Percentiles rank a stretch among this genome's conserved stretches.
These are phyloP conservation scores for Mamestra brassicae DNA, from an alignment of 2,888 invertebrate genomes.

Conservation along the genomic window DNA sequence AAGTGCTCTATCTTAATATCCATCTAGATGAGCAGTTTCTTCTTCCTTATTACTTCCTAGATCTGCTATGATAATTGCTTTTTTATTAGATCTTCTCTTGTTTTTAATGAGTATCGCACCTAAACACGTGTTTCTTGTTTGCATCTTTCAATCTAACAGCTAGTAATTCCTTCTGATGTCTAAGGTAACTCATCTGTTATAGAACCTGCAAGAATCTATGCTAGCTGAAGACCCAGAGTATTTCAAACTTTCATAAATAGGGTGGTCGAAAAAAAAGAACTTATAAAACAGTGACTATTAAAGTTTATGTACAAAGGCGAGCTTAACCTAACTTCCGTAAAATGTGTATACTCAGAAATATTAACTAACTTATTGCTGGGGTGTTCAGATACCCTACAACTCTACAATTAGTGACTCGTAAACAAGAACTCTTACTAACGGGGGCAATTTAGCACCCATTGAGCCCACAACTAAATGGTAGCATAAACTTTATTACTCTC, in stretches of 20 bases:
- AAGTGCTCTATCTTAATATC: not conserved
- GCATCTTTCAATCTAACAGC: no score
- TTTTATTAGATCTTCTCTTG: not conserved
- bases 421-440: constrained; percentile 34
- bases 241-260: no score
- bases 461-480: constrained; percentile 9
- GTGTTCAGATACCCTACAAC: constrained; percentile 23
- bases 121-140: no score
- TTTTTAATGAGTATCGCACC: no score
- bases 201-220: no score
- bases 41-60: constrained; percentile 16
- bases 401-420: constrained; percentile 44
- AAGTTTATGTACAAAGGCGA: no score
- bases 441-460: constrained; percentile 47
- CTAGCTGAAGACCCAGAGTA: no score
- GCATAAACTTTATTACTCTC: constrained; percentile 29
- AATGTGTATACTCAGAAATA: not conserved
- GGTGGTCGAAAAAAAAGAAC: not conserved
- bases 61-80: not conserved
- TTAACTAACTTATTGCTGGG: not conserved
- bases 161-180: no score
- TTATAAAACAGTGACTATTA: no score
- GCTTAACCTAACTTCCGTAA: no score
- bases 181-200: no score
- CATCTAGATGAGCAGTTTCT: not conserved